Evolutionary conservation across 2,113 vertebrate species (phyloP), one percentile per base, ranked within the genome.

Genomic region (Xerus inauris): DNA sequence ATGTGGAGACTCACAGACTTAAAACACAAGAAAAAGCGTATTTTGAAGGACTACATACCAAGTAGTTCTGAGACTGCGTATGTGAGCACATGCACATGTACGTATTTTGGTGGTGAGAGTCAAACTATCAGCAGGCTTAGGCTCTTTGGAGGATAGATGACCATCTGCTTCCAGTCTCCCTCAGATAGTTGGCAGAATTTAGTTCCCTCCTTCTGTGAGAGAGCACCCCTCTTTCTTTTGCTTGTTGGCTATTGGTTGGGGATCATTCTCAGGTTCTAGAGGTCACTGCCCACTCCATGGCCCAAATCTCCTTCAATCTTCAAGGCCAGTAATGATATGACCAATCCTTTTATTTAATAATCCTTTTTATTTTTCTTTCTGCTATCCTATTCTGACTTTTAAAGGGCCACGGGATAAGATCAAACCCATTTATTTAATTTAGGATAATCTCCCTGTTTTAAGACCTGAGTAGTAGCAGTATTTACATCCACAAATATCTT

Each of bases 211-310:
- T 87, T 7, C 9, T 86, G 3, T 35, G 42, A 26, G 22, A 83
- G 19, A 62, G 35, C 8, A 5, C 0, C 3, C 1, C 11, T 69
- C 6, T 13, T 22, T 22, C 17, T 22, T 12, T 13, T 35, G 4
- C 73, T 30, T 38, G 3, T 35, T 35, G 8, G 3, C 28, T 76
- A 19, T 22, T 92, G 69, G 5, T 42, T 35, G 38, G 9, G 20
- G 12, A 8, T 69, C 3, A n/a, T 40, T 28, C 49, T 92, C n/a
- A 89, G 22, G 17, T 89, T 72, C 32, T 40, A 24, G 1, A 64
- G 40, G 10, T 16, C 40, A 59, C 20, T 16, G 19, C 19, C 26
- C 4, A 13, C 24, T 22, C 42, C 24, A 28, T 22, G 9, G 6
- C n/a, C 54, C 30, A 26, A 28, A 42, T 9, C 1, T 24, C 13